Conservation (phyloP, 2,888 invertebrate species). For the Drepana falcataria region DNA sequence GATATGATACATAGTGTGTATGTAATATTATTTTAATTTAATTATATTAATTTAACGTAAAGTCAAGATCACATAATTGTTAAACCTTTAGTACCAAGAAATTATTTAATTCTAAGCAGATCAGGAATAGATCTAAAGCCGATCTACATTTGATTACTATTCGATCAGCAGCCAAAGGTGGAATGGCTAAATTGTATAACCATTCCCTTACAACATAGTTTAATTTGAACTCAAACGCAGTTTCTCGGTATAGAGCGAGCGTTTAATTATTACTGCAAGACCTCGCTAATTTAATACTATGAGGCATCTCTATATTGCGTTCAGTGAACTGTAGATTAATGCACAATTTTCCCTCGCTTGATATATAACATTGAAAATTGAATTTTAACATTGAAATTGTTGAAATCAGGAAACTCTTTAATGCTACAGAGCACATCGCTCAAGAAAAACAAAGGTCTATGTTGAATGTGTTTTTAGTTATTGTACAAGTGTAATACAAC, state of each 20-base stretch:
- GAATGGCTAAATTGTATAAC: constrained; percentile 50
- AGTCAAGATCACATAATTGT: too few species aligned
- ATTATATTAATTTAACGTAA: too few species aligned
- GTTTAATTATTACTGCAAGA: constrained; percentile 65
- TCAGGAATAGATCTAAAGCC: background rate
- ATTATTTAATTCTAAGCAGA: too few species aligned
- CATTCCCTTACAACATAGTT: constrained; percentile 55
- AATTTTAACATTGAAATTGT: background rate
- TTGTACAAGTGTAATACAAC: too few species aligned
- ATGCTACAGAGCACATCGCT: too few species aligned
- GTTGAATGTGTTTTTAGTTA: too few species aligned
- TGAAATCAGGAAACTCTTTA: too few species aligned
- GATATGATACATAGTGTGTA: too few species aligned
- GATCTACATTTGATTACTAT: background rate
- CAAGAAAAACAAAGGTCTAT: too few species aligned
- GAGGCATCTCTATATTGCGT: constrained; percentile 49
- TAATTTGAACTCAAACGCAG: constrained; percentile 63
- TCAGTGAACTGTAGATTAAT: constrained; percentile 33
- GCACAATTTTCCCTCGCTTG: constrained; percentile 24
- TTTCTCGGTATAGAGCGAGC: constrained; percentile 39
- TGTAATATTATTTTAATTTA: too few species aligned
- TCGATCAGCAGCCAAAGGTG: constrained; percentile 23
- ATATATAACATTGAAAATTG: background rate
- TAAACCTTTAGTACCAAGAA: too few species aligned
- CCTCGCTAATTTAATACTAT: constrained; percentile 61